Conservation (phyloP, 2,888 invertebrate genomes). For the Epistrophe eligans region DNA sequence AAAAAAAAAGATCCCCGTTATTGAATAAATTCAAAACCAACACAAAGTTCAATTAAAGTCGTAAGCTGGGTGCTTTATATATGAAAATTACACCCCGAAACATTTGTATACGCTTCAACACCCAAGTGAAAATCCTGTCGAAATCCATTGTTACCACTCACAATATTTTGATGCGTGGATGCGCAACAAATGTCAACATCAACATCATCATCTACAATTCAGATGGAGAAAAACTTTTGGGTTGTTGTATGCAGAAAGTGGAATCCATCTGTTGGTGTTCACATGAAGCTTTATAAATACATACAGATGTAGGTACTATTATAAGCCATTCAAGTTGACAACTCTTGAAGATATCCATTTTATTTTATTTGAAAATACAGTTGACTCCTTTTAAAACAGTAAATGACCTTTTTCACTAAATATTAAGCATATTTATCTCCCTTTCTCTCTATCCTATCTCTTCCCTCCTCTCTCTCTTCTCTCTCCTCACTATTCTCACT, state of each 20-base stretch:
- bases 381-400: too few species aligned
- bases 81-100: not conserved
- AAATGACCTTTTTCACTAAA: too few species aligned
- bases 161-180: not conserved
- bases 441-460: too few species aligned
- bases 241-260: not conserved
- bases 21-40: not conserved
- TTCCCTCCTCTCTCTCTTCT: too few species aligned
- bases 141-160: constrained; percentile 2
- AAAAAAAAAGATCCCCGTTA: not conserved
- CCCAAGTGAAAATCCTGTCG: not conserved
- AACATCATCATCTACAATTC: not conserved
- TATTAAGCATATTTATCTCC: too few species aligned
- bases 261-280: not conserved
- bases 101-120: not conserved
- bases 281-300: not conserved
- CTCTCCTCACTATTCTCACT: too few species aligned
- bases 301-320: too few species aligned
- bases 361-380: too few species aligned
- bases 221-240: not conserved
- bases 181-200: constrained; percentile 5
- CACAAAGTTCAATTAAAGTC: not conserved
- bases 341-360: too few species aligned
- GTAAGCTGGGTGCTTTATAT: not conserved
- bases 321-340: too few species aligned